Base-by-base conservation (phyloP, 2,888 invertebrate species). In the Eupithecia vulgata region DNA sequence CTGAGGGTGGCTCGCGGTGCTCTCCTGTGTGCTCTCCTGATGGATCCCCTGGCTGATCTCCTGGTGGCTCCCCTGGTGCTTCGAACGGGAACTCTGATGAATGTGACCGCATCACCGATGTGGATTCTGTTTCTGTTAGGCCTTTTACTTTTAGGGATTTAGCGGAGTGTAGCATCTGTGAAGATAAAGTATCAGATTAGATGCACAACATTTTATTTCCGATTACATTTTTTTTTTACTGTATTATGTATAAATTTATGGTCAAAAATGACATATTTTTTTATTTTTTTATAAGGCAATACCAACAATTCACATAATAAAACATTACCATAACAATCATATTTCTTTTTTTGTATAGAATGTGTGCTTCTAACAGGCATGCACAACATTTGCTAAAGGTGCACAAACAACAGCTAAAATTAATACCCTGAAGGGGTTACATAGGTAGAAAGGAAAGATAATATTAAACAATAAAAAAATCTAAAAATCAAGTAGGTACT, bases 101-200 rank as follows among this genome's bases (percentile, higher is more conserved):
- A 79, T 96, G 96, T 61, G 97, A 95, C 81, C 97, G 96, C 70
- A 96, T 96, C 72, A 97, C 91, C 17, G 97, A 96, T 69, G 97
- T 96, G 52, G 97, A 96, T 80, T 97, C 96, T 12, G 97, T 97
- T 89, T 98, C 98, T 17, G 98, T 97, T 64, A 98, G 94, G 25
- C 98, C 98, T 91, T 98, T 98, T 73, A 98, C 97, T 93, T 98
- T 98, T 68, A 98, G 95, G 89, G 97, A 96, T 88, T 97, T 97
- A 1, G 98, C 98, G 37, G 98, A 98, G 95, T 98, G 96, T 75
- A 96, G 91, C 81, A 96, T 96, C 91, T 96, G 95, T 21, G 8
- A 12, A 42, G n/a, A 57, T 13, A 57, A 52, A 52, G 4, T 25
- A 57, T 57, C 5, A 57, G 57, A 57, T 57, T 8, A 57, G 57